These are phyloP conservation scores for Petrolisthes cinctipes DNA, from an alignment of 2,888 invertebrate genomes.

Conservation along the genomic window DNA sequence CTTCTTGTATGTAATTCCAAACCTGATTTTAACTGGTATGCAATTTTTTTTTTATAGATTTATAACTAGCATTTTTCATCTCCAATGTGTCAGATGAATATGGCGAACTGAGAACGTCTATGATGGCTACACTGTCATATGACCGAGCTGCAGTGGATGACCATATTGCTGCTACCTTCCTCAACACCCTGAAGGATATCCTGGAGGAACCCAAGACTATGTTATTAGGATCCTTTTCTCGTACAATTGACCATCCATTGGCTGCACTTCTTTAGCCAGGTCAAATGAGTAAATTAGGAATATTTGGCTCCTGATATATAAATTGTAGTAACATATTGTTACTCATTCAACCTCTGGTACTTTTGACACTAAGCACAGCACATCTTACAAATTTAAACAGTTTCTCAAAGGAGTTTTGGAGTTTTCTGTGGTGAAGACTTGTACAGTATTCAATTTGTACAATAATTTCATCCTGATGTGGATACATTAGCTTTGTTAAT, in stretches of 20 bases:
- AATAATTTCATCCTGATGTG: too few species aligned
- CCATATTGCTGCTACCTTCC: constrained; percentile 75
- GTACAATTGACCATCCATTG: constrained; percentile 32
- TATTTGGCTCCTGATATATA: not conserved
- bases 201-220: constrained; percentile 67
- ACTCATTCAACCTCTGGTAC: not conserved
- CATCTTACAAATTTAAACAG: not conserved
- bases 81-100: constrained; percentile 68
- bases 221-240: constrained; percentile 51
- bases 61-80: not conserved
- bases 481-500: too few species aligned
- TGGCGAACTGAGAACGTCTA: constrained; percentile 69
- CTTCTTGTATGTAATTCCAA: too few species aligned
- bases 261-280: constrained; percentile 39
- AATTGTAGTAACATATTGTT: not conserved
- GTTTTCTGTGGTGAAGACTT: not conserved
- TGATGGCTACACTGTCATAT: constrained; percentile 76
- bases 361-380: not conserved
- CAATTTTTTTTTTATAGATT: not conserved
- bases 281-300: not conserved
- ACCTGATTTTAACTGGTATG: too few species aligned
- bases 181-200: constrained; percentile 72
- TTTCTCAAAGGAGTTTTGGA: not conserved
- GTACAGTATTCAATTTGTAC: too few species aligned
- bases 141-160: constrained; percentile 76